These are phyloP conservation scores for Abscondita cerata DNA, from an alignment of 2,888 invertebrate genomes.

Conservation along the genomic window DNA sequence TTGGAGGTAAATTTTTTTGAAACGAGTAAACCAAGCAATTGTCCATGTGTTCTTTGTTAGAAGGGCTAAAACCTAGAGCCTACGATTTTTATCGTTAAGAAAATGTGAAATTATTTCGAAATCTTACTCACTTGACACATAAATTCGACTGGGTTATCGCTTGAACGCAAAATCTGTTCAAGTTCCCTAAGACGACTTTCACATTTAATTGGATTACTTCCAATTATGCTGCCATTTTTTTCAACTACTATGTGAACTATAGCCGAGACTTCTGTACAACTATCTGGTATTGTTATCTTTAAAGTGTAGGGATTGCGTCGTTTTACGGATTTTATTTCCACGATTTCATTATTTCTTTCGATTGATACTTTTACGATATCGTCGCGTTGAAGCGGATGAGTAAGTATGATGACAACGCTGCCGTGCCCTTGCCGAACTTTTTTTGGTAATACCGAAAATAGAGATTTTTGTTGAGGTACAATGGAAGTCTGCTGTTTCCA, in stretches of 20 bases:
- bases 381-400: slow-evolving; percentile 78
- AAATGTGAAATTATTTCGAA: slow-evolving; percentile 19
- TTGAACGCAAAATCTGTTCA: slow-evolving; percentile 78
- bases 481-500: slow-evolving; percentile 59
- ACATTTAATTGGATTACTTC: slow-evolving; percentile 86
- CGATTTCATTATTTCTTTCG: slow-evolving; percentile 80
- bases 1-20: slow-evolving; percentile 84
- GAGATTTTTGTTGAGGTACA: slow-evolving; percentile 62
- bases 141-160: slow-evolving; percentile 84
- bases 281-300: slow-evolving; percentile 84
- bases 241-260: slow-evolving; percentile 82
- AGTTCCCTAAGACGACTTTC: slow-evolving; percentile 84
- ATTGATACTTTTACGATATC: slow-evolving; percentile 80
- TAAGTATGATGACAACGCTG: slow-evolving; percentile 79
- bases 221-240: slow-evolving; percentile 81
- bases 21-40: slow-evolving; percentile 82
- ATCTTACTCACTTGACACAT: slow-evolving; percentile 77
- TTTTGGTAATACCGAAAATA: slow-evolving; percentile 76
- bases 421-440: slow-evolving; percentile 85
- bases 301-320: slow-evolving; percentile 84
- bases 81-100: slow-evolving; percentile 51
- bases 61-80: slow-evolving; percentile 81
- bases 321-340: slow-evolving; percentile 75
- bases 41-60: slow-evolving; percentile 80
- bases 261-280: slow-evolving; percentile 82